A percentile compares a stretch with the other conserved stretches of the same genome.
These are phyloP conservation scores for Sitta carolinensis DNA, from an alignment of 2,797 vertebrate species.

Conservation along the genomic window DNA sequence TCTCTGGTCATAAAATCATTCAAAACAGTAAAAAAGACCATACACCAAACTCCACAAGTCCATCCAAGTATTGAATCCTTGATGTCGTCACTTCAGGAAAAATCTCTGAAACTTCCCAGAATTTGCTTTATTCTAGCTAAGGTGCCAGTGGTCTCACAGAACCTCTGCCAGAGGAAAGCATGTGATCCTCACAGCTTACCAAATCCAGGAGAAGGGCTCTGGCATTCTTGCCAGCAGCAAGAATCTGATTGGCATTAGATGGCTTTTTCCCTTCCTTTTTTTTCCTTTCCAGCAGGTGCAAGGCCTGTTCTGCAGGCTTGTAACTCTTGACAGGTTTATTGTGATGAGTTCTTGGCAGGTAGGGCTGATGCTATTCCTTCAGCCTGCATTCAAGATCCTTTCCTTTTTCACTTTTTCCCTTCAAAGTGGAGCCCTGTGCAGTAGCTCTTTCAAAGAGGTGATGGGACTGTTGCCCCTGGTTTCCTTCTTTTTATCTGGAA, in stretches of 20 bases:
- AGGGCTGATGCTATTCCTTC: constrained; percentile 4
- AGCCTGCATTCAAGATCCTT: not conserved
- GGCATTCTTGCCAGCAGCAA: constrained; percentile 13
- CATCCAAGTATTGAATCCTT: not conserved
- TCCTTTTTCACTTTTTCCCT: not conserved
- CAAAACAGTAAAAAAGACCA: not conserved
- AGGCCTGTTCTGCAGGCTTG: constrained; percentile 36
- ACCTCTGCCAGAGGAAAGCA: constrained; percentile 23
- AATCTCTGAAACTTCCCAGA: not conserved
- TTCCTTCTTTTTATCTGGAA: not conserved
- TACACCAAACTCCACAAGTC: not conserved
- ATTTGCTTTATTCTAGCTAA: not conserved
- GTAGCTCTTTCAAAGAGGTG: not conserved
- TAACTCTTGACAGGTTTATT: constrained; percentile 45
- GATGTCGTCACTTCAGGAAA: not conserved
- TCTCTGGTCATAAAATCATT: not conserved
- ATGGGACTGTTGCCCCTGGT: not conserved
- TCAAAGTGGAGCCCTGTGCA: not conserved
- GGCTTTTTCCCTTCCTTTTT: not conserved
- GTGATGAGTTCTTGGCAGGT: constrained; percentile 56
- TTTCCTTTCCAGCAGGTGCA: constrained; percentile 39
- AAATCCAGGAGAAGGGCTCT: not conserved
- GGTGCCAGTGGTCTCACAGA: not conserved
- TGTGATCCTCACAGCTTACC: not conserved
- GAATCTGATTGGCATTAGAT: constrained; percentile 47